phyloP scores from a whole-genome alignment of 2,797 vertebrate genomes.

The Brachyalestes nurse region DNA sequence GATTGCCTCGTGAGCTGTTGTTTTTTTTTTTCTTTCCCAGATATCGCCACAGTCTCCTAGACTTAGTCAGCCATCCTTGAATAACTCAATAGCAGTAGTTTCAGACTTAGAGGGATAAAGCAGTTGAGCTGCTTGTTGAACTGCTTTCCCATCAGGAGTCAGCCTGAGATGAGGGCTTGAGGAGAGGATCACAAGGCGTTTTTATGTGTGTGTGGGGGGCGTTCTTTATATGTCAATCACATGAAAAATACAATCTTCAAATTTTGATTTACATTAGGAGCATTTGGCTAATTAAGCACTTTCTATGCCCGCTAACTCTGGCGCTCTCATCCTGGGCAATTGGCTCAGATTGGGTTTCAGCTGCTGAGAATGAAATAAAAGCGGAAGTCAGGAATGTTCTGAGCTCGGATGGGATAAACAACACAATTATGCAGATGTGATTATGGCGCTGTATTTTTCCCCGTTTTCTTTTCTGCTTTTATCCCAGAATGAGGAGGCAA shows the following conservation, averaged over 20 bases:
- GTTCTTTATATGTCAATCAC: background rate
- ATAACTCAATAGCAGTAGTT: conserved; percentile 20
- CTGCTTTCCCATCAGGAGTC: conserved; percentile 1
- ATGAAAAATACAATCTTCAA: background rate
- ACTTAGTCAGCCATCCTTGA: conserved; percentile 14
- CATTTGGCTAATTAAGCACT: conserved; percentile 42
- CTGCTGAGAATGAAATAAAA: conserved; percentile 19
- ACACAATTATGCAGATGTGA: conserved; percentile 45
- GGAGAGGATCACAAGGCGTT: background rate
- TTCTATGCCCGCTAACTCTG: background rate
- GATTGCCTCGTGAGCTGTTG: conserved; percentile 15
- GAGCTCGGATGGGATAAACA: conserved; percentile 37
- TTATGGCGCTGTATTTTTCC: conserved; percentile 18
- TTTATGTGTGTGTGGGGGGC: background rate
- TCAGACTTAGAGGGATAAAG: conserved; percentile 11
- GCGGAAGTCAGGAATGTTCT: conserved; percentile 37
- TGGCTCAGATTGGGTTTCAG: conserved; percentile 26
- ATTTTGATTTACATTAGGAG: background rate
- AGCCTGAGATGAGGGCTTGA: background rate
- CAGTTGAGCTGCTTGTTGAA: background rate
- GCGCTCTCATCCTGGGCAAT: conserved; percentile 25
- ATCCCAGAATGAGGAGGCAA: conserved; percentile 24
- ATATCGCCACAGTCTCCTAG: conserved; percentile 1
- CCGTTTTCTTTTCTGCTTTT: background rate
- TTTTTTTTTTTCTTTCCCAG: background rate